These are phyloP conservation scores for Allygus modestus DNA, from an alignment of 2,888 invertebrate species.

Conservation along the genomic window DNA sequence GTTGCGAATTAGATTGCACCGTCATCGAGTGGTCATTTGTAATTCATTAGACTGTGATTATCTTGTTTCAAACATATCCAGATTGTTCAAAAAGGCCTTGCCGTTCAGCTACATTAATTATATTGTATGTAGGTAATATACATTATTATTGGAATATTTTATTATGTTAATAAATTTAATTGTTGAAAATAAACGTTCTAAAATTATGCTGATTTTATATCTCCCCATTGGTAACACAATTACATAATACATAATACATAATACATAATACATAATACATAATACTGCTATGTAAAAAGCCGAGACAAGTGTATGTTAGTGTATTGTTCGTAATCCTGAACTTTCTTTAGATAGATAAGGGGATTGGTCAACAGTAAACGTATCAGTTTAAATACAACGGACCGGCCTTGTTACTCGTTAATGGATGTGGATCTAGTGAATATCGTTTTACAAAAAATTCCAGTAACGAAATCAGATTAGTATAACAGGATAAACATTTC, in stretches of 20 bases:
- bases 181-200: background rate
- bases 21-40: background rate
- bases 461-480: background rate
- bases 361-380: background rate
- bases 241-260: no score
- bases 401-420: background rate
- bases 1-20: background rate
- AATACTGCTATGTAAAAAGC: no score
- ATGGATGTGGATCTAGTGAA: background rate
- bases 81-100: background rate
- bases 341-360: background rate
- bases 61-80: background rate
- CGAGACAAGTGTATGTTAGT: no score
- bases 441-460: background rate
- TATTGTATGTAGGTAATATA: background rate
- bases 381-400: background rate
- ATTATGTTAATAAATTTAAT: background rate
- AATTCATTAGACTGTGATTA: conserved; percentile 3
- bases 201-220: background rate
- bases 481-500: conserved; percentile 3
- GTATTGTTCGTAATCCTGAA: no score
- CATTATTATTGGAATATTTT: background rate
- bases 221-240: no score
- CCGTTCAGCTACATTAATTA: background rate
- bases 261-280: no score